These are phyloP conservation scores for Tadarida brasiliensis DNA, from an alignment of 2,797 vertebrate species.

Conservation along the genomic window DNA sequence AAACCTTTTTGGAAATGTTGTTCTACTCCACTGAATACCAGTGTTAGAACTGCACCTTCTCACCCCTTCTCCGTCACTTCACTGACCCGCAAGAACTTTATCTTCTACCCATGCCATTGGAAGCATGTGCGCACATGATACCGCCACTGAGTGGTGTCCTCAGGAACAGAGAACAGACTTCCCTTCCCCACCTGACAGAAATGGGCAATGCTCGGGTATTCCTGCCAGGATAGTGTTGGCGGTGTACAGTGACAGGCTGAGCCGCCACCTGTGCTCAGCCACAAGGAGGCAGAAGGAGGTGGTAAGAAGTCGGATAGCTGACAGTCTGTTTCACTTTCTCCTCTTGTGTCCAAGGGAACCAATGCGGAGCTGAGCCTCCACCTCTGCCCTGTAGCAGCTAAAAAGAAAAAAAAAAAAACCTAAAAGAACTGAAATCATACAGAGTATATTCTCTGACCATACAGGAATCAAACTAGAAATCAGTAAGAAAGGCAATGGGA, in stretches of 20 bases:
- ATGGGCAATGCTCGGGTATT: neutral
- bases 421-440: neutral
- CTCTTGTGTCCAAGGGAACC: neutral
- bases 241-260: neutral
- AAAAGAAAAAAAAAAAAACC: neutral
- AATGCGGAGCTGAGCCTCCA: neutral
- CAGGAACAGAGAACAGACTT: neutral
- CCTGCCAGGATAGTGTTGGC: neutral
- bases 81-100: neutral
- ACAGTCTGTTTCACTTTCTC: neutral
- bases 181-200: neutral
- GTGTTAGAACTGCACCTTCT: neutral
- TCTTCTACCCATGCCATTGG: neutral
- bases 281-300: neutral
- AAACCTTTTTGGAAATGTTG: neutral
- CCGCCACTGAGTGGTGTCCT: neutral
- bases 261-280: neutral
- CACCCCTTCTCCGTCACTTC: neutral
- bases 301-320: neutral
- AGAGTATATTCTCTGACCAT: neutral
- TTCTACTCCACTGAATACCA: neutral
- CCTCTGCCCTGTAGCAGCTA: neutral
- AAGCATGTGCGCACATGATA: neutral
- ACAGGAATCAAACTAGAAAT: neutral
- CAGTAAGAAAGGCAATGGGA: neutral